A percentile compares a stretch with the other conserved stretches of the same genome.
These are phyloP conservation scores for Sicus ferrugineus DNA, from an alignment of 2,888 invertebrate genomes.

Conservation along the genomic window DNA sequence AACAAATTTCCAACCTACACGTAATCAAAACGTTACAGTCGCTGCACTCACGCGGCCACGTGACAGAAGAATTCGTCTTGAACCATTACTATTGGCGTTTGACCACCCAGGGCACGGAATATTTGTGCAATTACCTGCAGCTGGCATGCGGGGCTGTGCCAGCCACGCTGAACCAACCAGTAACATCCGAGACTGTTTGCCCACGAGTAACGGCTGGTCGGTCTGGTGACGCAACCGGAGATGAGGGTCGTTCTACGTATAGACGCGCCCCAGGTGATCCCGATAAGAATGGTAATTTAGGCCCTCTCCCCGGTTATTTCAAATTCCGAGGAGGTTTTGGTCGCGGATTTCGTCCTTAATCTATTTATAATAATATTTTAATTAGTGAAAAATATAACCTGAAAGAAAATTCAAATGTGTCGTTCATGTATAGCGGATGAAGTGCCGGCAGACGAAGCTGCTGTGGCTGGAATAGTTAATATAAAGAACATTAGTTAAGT, in stretches of 20 bases:
- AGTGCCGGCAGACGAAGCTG: too few species aligned
- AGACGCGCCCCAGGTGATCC: constrained; percentile 78
- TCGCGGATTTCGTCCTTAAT: constrained; percentile 71
- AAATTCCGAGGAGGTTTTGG: constrained; percentile 91
- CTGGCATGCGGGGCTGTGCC: constrained; percentile 99
- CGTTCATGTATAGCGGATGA: too few species aligned
- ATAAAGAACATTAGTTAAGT: too few species aligned
- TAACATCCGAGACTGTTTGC: constrained; percentile 84
- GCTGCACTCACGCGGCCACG: constrained; percentile 93
- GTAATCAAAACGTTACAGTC: constrained; percentile 98
- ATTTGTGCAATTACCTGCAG: constrained; percentile 92
- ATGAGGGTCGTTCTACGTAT: constrained; percentile 85
- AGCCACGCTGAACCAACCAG: constrained; percentile 92
- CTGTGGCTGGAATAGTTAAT: too few species aligned
- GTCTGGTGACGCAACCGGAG: constrained; percentile 76
- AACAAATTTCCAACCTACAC: constrained; percentile 94
- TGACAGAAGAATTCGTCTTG: constrained; percentile 99
- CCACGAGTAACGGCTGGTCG: constrained; percentile 76
- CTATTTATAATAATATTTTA: constrained; percentile 39
- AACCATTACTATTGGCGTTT: constrained; percentile 98
- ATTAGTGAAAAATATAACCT: too few species aligned
- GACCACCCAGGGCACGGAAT: constrained; percentile 98
- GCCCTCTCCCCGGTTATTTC: constrained; percentile 90
- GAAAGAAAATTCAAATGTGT: too few species aligned
- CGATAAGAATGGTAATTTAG: constrained; percentile 97